These are phyloP conservation scores for Cecropterus lyciades DNA, from an alignment of 1,140 invertebrate genomes.

Conservation along the genomic window DNA sequence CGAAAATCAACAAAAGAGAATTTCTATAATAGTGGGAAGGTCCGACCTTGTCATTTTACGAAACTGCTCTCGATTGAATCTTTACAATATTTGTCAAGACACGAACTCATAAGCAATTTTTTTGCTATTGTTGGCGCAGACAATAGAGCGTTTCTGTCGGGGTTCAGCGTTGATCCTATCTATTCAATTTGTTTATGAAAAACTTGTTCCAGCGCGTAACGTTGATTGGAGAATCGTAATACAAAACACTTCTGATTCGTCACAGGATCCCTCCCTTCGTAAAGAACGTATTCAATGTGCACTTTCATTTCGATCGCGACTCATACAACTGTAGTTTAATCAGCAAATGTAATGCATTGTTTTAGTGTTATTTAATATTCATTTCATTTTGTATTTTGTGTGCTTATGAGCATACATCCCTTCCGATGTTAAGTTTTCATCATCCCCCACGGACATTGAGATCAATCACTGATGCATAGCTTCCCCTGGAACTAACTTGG, in stretches of 20 bases:
- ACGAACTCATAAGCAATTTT: slow-evolving; percentile 36
- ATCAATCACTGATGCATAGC: too few species aligned
- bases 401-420: too few species aligned
- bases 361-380: too few species aligned
- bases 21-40: slow-evolving; percentile 2
- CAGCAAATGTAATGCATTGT: too few species aligned
- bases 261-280: neutral
- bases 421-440: too few species aligned
- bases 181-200: slow-evolving; percentile 31
- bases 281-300: neutral
- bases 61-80: slow-evolving; percentile 26
- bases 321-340: neutral
- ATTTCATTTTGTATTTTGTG: too few species aligned
- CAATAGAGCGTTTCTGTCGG: slow-evolving; percentile 26
- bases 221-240: slow-evolving; percentile 4
- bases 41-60: slow-evolving; percentile 30
- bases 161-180: slow-evolving; percentile 23
- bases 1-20: neutral
- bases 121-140: slow-evolving; percentile 27
- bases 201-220: slow-evolving; percentile 1
- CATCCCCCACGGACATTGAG: too few species aligned
- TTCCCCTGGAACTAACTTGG: too few species aligned
- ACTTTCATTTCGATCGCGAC: neutral
- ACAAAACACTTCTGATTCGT: neutral
- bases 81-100: slow-evolving; percentile 33